A percentile compares a stretch with the other conserved stretches of the same genome.
These are phyloP conservation scores for Petrocephalus schoutedeni DNA, from an alignment of 2,797 vertebrate genomes.

Conservation along the genomic window DNA sequence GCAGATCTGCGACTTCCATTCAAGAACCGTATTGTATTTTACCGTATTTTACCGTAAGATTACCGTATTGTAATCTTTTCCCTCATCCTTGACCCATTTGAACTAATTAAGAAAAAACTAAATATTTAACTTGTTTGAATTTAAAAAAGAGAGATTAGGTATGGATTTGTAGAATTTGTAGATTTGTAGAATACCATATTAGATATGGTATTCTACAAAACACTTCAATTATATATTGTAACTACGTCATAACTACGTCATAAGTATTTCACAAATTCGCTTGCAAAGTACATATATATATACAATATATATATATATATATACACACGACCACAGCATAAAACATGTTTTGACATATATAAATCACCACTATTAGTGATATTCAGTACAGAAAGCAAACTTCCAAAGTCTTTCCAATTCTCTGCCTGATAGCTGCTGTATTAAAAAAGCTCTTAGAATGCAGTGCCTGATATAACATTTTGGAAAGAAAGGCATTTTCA, in stretches of 20 bases:
- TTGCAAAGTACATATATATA: background rate
- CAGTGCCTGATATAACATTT: conserved; percentile 6
- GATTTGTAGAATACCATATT: background rate
- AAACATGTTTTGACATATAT: background rate
- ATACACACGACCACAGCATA: background rate
- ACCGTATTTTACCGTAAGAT: no score
- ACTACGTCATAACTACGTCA: background rate
- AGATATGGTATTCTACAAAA: background rate
- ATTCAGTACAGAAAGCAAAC: background rate
- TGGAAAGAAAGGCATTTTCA: conserved; percentile 28
- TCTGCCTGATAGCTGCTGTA: background rate
- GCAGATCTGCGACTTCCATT: background rate
- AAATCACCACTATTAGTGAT: background rate
- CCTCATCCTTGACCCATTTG: background rate
- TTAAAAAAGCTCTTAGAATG: background rate
- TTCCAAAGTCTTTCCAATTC: background rate
- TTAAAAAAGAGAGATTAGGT: background rate
- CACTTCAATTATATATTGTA: background rate
- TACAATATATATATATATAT: no score
- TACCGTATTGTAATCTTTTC: background rate
- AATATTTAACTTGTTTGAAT: background rate
- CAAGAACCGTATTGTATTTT: background rate
- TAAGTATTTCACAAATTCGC: background rate
- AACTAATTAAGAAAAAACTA: background rate
- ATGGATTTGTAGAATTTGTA: no score